Evolutionary conservation across 2,888 invertebrate genomes (phyloP).

Genomic region (Drosophila emarginata): DNA sequence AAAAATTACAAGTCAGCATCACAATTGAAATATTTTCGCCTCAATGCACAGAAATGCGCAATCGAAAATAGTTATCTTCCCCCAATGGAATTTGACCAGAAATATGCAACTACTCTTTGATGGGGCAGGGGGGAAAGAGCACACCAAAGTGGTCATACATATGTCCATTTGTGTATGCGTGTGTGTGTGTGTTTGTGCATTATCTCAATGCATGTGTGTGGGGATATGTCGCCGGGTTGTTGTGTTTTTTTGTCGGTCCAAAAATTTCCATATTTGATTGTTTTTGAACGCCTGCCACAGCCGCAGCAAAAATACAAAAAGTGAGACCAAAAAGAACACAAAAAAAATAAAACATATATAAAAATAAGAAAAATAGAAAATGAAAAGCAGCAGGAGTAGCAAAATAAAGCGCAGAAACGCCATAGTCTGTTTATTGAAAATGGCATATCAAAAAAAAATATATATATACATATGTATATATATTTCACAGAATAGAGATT

Average conservation of each 20-base stretch:
- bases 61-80: conserved; percentile 75
- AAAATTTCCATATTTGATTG: conserved; percentile 75
- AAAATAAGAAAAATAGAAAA: conserved; percentile 14
- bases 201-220: conserved; percentile 34
- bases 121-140: neutral
- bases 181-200: conserved; percentile 55
- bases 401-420: conserved; percentile 22
- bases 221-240: conserved; percentile 28
- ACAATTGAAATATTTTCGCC: conserved; percentile 78
- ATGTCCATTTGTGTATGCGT: conserved; percentile 26
- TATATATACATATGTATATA: conserved; percentile 21
- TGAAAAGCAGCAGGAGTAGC: neutral
- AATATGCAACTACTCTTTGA: conserved; percentile 52
- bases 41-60: conserved; percentile 74
- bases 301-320: conserved; percentile 24
- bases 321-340: neutral
- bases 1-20: conserved; percentile 77
- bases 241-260: conserved; percentile 31
- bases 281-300: conserved; percentile 56
- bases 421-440: conserved; percentile 67
- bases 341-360: neutral
- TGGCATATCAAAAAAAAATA: conserved; percentile 50
- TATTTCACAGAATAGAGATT: neutral
- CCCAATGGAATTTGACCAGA: conserved; percentile 61
- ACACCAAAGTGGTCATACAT: conserved; percentile 19